Percentiles rank a stretch among this genome's conserved stretches.
phyloP scores from a whole-genome alignment of 37 sponge, comb jelly and placozoan species.

The Chondrilla cf. caribensis region DNA sequence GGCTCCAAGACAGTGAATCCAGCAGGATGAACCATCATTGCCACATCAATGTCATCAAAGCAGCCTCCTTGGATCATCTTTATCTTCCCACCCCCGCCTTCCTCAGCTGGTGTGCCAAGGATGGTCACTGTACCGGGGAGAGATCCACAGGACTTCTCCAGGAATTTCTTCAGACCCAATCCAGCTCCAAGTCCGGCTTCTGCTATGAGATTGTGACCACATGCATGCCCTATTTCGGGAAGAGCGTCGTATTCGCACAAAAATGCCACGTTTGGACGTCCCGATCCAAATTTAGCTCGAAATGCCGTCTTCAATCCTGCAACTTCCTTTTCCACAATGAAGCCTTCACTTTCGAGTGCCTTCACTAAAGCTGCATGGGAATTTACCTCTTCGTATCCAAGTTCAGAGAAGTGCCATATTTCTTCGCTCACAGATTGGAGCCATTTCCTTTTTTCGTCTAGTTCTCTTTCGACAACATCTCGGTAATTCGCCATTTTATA shows the following conservation, averaged over 20 bases:
- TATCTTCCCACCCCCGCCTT: constrained; percentile 81
- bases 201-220: constrained; percentile 90
- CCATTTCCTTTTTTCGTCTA: neutral
- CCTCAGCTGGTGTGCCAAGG: constrained; percentile 91
- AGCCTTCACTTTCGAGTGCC: constrained; percentile 64
- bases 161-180: constrained; percentile 63
- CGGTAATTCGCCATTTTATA: too few species aligned
- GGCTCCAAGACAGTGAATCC: too few species aligned
- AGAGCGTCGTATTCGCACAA: constrained; percentile 90
- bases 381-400: constrained; percentile 47
- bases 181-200: constrained; percentile 81
- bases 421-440: constrained; percentile 27
- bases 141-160: constrained; percentile 19
- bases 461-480: too few species aligned
- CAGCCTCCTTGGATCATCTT: constrained; percentile 58
- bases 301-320: constrained; percentile 69
- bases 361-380: constrained; percentile 36
- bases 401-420: constrained; percentile 57
- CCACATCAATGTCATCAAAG: constrained; percentile 70
- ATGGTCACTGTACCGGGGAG: constrained; percentile 53
- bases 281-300: constrained; percentile 66
- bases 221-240: constrained; percentile 86
- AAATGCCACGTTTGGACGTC: constrained; percentile 65
- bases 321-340: constrained; percentile 58
- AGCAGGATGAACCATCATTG: constrained; percentile 92